Evolutionary conservation across 2,797 vertebrate genomes (phyloP), one percentile per base, ranked within the genome.

Genomic region (Gobionotothen gibberifrons): DNA sequence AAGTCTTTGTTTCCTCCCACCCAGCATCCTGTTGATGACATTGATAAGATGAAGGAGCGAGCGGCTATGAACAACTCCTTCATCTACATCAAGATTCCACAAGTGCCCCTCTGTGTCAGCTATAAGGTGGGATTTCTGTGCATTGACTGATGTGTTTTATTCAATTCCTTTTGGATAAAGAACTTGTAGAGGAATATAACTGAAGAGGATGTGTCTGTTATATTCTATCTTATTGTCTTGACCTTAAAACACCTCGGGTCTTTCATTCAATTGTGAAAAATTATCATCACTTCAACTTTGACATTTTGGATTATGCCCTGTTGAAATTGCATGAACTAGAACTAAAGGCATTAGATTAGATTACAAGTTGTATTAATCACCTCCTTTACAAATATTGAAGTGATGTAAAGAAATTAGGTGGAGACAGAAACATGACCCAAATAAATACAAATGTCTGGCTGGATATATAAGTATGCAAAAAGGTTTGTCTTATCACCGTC

Each of bases 61-160:
- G 98, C 98, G 0, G 98, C 98, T 29, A 99, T 99, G 98, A 99
- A 99, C 93, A 98, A 99, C 88, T 99, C 98, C 67, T 99, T 99
- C 90, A 99, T 99, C 91, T 99, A 99, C 90, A 96, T 99, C 87
- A 99, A 99, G 94, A 99, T 99, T 89, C 98, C 98, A 0, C 98
- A 99, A 92, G 98, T 99, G 88, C 98, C 98, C 0, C 96, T 99
- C 32, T 99, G 98, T 19, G 98, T 99, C 92, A 99, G 98, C 94
- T 99, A 99, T 81, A 99, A 99, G 97, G 98, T 99, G 51, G 3
- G 93, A 15, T 19, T 19, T 11, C 54, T 72, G 48, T 29, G 2
- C 0, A 26, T 4, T 44, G 12, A 52, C 44, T 66, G 0, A 10
- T 42, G 16, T 21, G 22, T 26, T 6, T 1, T 13, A 44, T 42